phyloP scores from a whole-genome alignment of 2,888 invertebrate species.

The Lasioglossum malachurum region DNA sequence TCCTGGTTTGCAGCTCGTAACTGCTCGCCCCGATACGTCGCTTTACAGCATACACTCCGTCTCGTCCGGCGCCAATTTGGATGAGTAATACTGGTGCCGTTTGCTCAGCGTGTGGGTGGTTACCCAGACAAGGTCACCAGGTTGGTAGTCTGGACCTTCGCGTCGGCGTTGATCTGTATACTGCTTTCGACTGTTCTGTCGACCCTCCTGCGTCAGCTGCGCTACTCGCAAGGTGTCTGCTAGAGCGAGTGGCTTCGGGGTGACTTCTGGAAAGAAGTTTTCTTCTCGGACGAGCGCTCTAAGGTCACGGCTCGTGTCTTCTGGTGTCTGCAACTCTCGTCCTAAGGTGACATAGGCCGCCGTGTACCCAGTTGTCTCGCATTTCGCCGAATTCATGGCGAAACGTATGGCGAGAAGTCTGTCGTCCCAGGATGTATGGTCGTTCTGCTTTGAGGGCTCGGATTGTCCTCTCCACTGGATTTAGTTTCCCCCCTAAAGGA shows the following conservation, averaged over 20 bases:
- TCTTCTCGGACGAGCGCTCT: not conserved
- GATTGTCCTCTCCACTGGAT: slow-evolving; percentile 78
- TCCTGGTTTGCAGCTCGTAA: no score
- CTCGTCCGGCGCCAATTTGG: no score
- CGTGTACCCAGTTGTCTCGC: slow-evolving; percentile 74
- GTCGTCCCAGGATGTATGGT: slow-evolving; percentile 75
- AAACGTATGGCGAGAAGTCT: slow-evolving; percentile 79
- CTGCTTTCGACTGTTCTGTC: not conserved
- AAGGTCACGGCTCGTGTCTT: not conserved
- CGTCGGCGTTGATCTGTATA: not conserved
- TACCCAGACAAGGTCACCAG: slow-evolving; percentile 12
- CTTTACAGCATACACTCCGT: no score
- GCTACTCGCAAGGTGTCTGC: not conserved
- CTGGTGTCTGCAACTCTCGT: slow-evolving; percentile 74
- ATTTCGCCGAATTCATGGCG: slow-evolving; percentile 79
- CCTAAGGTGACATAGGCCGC: slow-evolving; percentile 80
- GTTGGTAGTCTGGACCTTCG: slow-evolving; percentile 2
- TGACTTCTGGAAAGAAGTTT: slow-evolving; percentile 25
- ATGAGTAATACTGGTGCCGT: no score
- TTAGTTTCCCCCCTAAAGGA: slow-evolving; percentile 43
- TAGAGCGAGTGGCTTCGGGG: not conserved
- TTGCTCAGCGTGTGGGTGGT: no score
- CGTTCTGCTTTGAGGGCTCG: slow-evolving; percentile 75
- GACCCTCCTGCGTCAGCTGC: not conserved
- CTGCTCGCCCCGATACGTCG: no score